These are phyloP conservation scores for Gadus chalcogrammus DNA, from an alignment of 2,113 vertebrate genomes.

Conservation along the genomic window DNA sequence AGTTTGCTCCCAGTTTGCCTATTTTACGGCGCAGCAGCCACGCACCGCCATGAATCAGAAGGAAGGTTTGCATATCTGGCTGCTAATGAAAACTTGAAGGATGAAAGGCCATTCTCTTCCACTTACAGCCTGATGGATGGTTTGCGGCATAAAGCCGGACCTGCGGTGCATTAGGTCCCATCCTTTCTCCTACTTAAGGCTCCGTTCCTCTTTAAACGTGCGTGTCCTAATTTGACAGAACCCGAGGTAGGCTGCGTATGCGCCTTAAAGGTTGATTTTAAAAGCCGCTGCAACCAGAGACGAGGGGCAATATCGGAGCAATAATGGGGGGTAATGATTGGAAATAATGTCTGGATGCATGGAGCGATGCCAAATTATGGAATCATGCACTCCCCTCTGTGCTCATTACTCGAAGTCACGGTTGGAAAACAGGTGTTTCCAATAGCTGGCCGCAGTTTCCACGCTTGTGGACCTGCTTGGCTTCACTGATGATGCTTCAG, in stretches of 20 bases:
- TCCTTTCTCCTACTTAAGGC: conserved; percentile 14
- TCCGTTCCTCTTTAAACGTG: conserved; percentile 23
- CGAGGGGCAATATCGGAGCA: conserved; percentile 42
- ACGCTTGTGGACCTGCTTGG: conserved; percentile 43
- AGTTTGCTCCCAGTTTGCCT: conserved; percentile 34
- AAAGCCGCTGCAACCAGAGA: conserved; percentile 38
- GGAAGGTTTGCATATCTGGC: conserved; percentile 40
- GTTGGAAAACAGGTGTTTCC: conserved; percentile 76
- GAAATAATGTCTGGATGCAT: conserved; percentile 68
- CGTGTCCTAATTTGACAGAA: conserved; percentile 33
- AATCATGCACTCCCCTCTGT: conserved; percentile 65
- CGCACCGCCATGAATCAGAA: conserved; percentile 39
- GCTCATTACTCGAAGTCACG: conserved; percentile 69
- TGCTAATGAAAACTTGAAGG: conserved; percentile 36
- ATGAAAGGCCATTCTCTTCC: conserved; percentile 48
- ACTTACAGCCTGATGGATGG: conserved; percentile 48
- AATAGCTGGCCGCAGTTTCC: conserved; percentile 62
- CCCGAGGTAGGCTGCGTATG: conserved; percentile 29
- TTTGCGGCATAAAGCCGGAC: conserved; percentile 38
- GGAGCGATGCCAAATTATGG: conserved; percentile 69
- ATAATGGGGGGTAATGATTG: conserved; percentile 67
- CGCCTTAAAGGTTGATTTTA: conserved; percentile 15
- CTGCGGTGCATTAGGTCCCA: conserved; percentile 42
- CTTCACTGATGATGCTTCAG: conserved; percentile 63
- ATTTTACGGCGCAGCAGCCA: conserved; percentile 32